Evolutionary conservation across 2,888 invertebrate genomes (phyloP), one percentile per base, ranked within the genome.

Genomic region (Rugalucina vietnamica): DNA sequence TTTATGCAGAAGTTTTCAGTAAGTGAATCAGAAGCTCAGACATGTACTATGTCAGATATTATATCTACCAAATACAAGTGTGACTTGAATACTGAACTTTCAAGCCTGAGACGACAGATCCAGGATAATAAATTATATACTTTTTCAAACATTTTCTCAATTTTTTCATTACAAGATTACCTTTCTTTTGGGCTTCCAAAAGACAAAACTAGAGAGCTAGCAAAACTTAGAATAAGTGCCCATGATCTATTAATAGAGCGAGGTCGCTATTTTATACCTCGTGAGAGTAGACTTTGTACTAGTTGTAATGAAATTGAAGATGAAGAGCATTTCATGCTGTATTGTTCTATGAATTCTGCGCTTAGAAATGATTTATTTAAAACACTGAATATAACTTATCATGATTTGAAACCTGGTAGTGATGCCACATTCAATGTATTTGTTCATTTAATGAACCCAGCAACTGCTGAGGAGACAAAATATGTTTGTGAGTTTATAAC

Each of bases 201-300:
- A 18, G 4, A 8, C n/a, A 54, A 54, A 54, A 54, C 54, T 21
- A 54, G n/a, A 54, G 54, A 54, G n/a, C 54, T 54, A n/a, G 14
- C 54, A 21, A 21, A 54, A 21, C 4, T 54, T 14, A 54, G 54
- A 21, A 54, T 54, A 54, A 60, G 60, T 27, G 24, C 60, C 18
- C 60, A 60, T 60, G 60, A 60, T 60, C 29, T 60, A 60, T 18
- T 60, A 27, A 60, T 60, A 24, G 60, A 60, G 60, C 60, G 60
- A 60, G 60, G 60, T 60, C 29, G 27, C 18, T 60, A 60, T 18
- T 60, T 60, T 60, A 60, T 27, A 60, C 29, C 29, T 29, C 60
- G 60, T 60, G 60, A 60, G 29, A 60, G 29, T 27, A 60, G 60
- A 60, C 3, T 29, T 60, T 60, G 60, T 60, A 60, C 60, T 1